Evolutionary conservation across 2,113 vertebrate species (phyloP).

Genomic region (Callospermophilus lateralis): DNA sequence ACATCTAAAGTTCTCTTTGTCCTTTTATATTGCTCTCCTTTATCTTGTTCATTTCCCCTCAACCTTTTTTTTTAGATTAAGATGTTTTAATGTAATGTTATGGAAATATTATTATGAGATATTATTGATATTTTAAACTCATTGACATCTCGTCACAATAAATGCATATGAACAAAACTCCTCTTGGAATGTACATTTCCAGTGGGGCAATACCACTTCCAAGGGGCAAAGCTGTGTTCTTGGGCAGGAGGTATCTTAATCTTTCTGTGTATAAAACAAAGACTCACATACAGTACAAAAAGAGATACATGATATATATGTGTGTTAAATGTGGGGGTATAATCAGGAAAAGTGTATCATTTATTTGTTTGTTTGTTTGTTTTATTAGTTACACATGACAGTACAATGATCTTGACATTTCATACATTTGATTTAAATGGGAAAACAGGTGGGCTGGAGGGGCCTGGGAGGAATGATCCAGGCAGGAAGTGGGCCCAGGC

Average conservation of each 20-base stretch:
- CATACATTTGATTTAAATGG: too few species aligned
- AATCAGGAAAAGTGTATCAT: neutral
- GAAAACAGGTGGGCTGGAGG: too few species aligned
- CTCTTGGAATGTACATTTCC: too few species aligned
- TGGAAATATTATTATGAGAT: neutral
- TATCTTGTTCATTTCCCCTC: too few species aligned
- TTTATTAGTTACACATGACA: too few species aligned
- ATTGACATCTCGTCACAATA: neutral
- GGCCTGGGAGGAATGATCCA: too few species aligned
- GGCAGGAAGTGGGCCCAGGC: too few species aligned
- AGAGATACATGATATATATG: neutral
- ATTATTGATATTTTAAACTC: neutral
- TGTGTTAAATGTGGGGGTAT: neutral
- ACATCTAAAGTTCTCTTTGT: too few species aligned
- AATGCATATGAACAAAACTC: neutral
- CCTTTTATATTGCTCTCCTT: too few species aligned
- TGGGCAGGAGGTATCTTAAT: neutral
- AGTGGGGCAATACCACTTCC: too few species aligned
- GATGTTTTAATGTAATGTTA: slow-evolving; percentile 9
- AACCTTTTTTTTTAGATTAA: neutral
- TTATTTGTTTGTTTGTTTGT: too few species aligned
- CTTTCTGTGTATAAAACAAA: neutral
- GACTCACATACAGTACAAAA: neutral
- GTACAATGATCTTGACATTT: too few species aligned
- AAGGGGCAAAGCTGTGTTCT: neutral